A percentile compares a stretch with the other conserved stretches of the same genome.
Evolutionary conservation across 2,888 invertebrate species (phyloP).

Genomic region (Pseudanteris insignis): DNA sequence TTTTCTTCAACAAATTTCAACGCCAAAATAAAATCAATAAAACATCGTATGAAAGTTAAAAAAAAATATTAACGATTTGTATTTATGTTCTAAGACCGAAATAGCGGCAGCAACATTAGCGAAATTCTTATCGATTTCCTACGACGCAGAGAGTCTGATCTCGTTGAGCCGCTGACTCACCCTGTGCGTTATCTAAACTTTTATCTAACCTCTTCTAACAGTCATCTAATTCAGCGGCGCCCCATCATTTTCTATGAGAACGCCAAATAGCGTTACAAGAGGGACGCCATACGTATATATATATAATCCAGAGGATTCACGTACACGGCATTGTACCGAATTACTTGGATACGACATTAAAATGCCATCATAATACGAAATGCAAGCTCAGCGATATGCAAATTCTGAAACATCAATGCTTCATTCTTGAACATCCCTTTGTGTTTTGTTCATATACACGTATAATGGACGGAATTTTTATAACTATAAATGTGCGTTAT

Average conservation of each 20-base stretch:
- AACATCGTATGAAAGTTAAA: no score
- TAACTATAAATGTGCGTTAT: no score
- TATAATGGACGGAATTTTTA: no score
- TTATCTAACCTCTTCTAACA: slow-evolving; percentile 65
- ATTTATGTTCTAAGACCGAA: no score
- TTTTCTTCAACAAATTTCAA: no score
- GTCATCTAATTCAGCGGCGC: slow-evolving; percentile 62
- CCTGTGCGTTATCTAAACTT: slow-evolving; percentile 64
- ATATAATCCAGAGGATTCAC: slow-evolving; percentile 32
- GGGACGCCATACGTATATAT: slow-evolving; percentile 32
- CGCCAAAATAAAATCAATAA: no score
- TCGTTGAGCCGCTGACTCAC: slow-evolving; percentile 51
- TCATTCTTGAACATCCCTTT: slow-evolving; percentile 14
- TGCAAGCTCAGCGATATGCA: slow-evolving; percentile 32
- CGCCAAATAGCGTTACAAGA: slow-evolving; percentile 45
- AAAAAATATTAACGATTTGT: neutral
- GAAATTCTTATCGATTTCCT: neutral
- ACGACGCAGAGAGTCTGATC: neutral
- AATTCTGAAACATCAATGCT: slow-evolving; percentile 38
- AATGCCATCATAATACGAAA: slow-evolving; percentile 36
- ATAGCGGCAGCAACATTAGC: neutral
- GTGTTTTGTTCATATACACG: no score
- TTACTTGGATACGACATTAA: slow-evolving; percentile 33
- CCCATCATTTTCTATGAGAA: slow-evolving; percentile 60
- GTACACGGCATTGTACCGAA: slow-evolving; percentile 38